phyloP scores from a whole-genome alignment of 2,113 vertebrate species.

The Diglossa brunneiventris region DNA sequence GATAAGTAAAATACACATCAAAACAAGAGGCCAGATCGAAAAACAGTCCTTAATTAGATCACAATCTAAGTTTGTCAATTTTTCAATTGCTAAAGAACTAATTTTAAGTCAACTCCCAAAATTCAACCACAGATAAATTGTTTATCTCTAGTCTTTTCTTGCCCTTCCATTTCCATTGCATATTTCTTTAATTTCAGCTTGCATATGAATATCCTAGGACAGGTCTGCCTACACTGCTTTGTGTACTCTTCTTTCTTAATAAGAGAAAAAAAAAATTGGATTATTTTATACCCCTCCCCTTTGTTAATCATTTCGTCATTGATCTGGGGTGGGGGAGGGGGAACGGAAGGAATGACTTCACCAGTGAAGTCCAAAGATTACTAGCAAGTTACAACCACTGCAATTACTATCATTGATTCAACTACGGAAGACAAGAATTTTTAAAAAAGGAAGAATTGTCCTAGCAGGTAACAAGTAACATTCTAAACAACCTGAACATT shows the following conservation, averaged over 20 bases:
- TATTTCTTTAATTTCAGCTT: background rate
- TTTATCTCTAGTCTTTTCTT: background rate
- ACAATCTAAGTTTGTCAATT: background rate
- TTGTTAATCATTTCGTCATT: background rate
- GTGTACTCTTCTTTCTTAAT: background rate
- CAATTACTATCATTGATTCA: background rate
- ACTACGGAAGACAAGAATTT: background rate
- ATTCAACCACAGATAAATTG: background rate
- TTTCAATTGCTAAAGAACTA: background rate
- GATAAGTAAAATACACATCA: background rate
- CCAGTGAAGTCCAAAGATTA: background rate
- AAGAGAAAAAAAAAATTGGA: background rate
- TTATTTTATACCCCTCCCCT: background rate
- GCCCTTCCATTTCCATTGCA: background rate
- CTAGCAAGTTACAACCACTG: background rate
- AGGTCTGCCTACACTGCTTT: background rate
- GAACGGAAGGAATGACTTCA: background rate
- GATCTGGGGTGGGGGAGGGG: background rate
- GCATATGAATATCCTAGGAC: background rate
- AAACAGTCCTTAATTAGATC: background rate
- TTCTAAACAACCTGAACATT: background rate
- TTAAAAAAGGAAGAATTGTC: rapidly evolving
- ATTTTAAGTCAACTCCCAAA: background rate
- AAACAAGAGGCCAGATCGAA: background rate
- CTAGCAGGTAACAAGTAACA: background rate